Evolutionary conservation across 2,888 invertebrate species (phyloP), one percentile per base, ranked within the genome.

Genomic region (Polymixis flavicincta): DNA sequence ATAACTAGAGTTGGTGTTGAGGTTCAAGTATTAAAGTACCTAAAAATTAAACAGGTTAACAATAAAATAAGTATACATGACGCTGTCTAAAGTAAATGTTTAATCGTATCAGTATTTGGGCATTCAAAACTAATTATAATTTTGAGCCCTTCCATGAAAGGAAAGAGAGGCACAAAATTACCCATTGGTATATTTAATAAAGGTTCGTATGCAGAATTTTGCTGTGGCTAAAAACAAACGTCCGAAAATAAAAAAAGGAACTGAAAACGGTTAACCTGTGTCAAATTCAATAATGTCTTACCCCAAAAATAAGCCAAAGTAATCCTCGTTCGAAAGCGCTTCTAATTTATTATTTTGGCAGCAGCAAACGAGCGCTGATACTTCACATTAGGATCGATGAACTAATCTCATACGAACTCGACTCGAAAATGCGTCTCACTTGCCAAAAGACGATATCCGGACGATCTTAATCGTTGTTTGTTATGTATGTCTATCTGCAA

Each of bases 311-410:
- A 48, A 65, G n/a, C 45, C 32, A 14, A 22, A 60, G 37, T 76
- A 64, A 59, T 57, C 45, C 9, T 25, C 14, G n/a, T 50, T 28
- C n/a, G 11, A 25, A 60, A 82, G 22, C 45, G 64, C 3, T 54
- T 52, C 57, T 61, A 52, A 74, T 67, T 82, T 71, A 78, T 82
- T 65, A 74, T 48, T 71, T 82, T 82, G 79, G 82, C 72, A 79
- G 48, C 59, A 45, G 50, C 19, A 32, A 65, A 42, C 42, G 11
- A 14, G 50, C 55, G 60, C 64, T 48, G 45, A 71, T 78, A 71
- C 60, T 65, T 54, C 55, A 54, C 14, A 74, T 78, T 71, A 81
- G 11, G 52, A 57, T 32, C 52, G 19, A 66, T 63, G 60, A 61
- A 60, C 65, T 75, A 71, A 74, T 65, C 59, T 52, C 42, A 61